Conservation (phyloP, 2,113 vertebrate species). For the Sterna hirundo region DNA sequence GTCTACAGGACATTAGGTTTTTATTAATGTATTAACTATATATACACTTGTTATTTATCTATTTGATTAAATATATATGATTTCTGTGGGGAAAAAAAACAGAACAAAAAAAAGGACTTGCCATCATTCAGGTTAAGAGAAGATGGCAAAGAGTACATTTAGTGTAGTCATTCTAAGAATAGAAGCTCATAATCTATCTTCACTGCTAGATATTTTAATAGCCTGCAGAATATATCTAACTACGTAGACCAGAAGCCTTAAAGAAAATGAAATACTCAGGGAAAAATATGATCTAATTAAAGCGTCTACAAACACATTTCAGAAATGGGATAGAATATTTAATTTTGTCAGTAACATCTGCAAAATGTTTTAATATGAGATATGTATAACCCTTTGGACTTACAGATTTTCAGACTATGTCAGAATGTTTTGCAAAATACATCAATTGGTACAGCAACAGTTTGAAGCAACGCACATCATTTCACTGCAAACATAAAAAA, state of each 20-base stretch:
- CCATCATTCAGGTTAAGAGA: not conserved
- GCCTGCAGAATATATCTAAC: slow-evolving; percentile 11
- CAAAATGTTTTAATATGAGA: not conserved
- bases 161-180: not conserved
- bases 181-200: slow-evolving; percentile 10
- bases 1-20: not conserved
- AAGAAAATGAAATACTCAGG: slow-evolving; percentile 6
- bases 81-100: not conserved
- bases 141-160: not conserved
- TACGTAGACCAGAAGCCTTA: not conserved
- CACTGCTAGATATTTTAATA: slow-evolving; percentile 26
- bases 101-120: not conserved
- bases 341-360: slow-evolving; percentile 20
- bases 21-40: not conserved
- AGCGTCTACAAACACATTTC: slow-evolving; percentile 8
- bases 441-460: not conserved
- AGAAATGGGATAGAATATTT: slow-evolving; percentile 24
- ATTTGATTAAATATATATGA: not conserved
- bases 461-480: not conserved
- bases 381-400: not conserved
- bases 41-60: not conserved
- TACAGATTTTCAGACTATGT: not conserved
- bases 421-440: not conserved
- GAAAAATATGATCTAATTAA: slow-evolving; percentile 58
- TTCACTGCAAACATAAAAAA: not conserved